Conservation (phyloP, 2,888 invertebrate species). For the Euzetes globulus region DNA sequence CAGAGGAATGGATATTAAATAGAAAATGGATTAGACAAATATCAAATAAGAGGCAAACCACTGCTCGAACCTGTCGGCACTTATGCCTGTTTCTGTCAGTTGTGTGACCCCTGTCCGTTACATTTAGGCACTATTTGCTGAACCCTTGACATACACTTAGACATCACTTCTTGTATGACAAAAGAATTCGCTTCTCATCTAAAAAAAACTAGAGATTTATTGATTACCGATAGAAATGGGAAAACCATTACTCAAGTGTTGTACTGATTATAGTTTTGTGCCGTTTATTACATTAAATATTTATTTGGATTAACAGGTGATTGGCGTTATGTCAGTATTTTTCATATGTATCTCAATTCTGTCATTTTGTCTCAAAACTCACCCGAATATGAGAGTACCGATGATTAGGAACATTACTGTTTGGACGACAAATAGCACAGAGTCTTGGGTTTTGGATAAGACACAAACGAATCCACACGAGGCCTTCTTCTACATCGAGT, state of each 20-base stretch:
- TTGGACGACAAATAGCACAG: slow-evolving; percentile 60
- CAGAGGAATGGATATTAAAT: too few species aligned
- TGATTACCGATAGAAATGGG: neutral
- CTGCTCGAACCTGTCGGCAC: too few species aligned
- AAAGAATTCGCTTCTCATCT: neutral
- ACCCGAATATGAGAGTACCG: slow-evolving; percentile 89
- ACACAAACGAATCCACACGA: slow-evolving; percentile 88
- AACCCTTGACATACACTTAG: too few species aligned
- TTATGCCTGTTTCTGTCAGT: too few species aligned
- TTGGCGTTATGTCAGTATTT: slow-evolving; percentile 96
- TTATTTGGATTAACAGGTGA: slow-evolving; percentile 59
- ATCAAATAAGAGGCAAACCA: too few species aligned
- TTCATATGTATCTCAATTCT: slow-evolving; percentile 99
- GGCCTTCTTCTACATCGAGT: slow-evolving; percentile 97
- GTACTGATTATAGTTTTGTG: too few species aligned
- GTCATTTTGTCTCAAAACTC: slow-evolving; percentile 99
- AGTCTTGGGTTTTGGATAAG: slow-evolving; percentile 73
- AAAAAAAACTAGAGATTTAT: neutral
- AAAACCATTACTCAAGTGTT: neutral
- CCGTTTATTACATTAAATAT: neutral
- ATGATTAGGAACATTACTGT: slow-evolving; percentile 72
- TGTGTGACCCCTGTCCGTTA: too few species aligned
- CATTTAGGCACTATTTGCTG: too few species aligned
- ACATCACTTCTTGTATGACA: too few species aligned
- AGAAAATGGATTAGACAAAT: too few species aligned